Base-by-base conservation (phyloP, 1,140 invertebrate genomes). In the Zaprionus kolodkinae region DNA sequence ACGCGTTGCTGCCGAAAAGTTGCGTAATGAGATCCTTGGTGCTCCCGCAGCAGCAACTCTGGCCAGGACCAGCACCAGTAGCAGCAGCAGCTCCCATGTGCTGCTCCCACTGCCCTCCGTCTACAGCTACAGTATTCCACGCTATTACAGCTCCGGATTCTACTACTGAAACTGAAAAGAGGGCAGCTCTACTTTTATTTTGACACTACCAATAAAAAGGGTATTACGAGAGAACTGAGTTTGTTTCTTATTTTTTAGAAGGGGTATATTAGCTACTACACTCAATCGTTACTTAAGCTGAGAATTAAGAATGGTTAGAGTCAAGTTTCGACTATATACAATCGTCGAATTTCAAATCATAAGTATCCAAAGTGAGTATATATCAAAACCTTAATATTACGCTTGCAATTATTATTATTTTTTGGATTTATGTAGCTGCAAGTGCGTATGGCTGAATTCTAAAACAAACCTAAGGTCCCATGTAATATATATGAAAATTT, bases 41-140 rank as follows among this genome's bases (percentile, higher is more conserved):
- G 93, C 87, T 63, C 85, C 92, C 10, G 86, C 84, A 83, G 86
- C 84, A 83, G 21, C 92, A 25, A n/a, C 92, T 33, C 72, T 62
- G 36, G 81, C 82, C 33, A 35, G 33, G 21, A 21, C 21, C 21
- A 2, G 27, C 27, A 21, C 1, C 21, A 21, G 21, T 2, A 21
- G 21, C 27, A 66, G 78, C 33, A 81, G 81, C 30, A 68, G 63
- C 40, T 71, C 71, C 35, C 78, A 86, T 21, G 70, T 85, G 15
- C 30, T 81, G 7, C 27, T 84, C 6, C 81, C 81, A 7, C 69
- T 69, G 38, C 77, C 56, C 9, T 62, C 74, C 0, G 62, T 88
- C 6, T 80, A 82, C 21, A 76, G 81, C 1, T 86, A 89, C 54
- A 70, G 52, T 12, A 35, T 84, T n/a, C 84, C 85, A 17, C 71